Conservation (phyloP, 2,113 vertebrate genomes). For the Stomatorhinus ivindoensis region DNA sequence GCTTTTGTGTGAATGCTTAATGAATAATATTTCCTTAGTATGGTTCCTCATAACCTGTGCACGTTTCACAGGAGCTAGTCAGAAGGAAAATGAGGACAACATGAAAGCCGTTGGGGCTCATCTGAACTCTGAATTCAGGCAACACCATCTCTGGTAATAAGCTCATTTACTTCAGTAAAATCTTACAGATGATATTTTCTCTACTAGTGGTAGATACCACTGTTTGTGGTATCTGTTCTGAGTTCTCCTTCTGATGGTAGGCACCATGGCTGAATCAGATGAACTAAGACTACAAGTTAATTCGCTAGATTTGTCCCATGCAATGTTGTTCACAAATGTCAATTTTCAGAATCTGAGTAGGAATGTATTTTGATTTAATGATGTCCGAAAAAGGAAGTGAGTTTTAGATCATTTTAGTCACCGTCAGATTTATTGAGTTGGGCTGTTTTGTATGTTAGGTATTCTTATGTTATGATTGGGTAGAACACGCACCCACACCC, state of each 20-base stretch:
- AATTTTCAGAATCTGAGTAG: background rate
- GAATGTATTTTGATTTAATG: background rate
- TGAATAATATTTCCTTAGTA: background rate
- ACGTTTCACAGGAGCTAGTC: background rate
- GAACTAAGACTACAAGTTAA: background rate
- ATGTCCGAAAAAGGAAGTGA: background rate
- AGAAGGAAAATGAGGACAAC: background rate
- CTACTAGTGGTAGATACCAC: background rate
- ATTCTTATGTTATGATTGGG: background rate
- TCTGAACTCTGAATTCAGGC: background rate
- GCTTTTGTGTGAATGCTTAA: background rate
- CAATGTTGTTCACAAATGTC: background rate
- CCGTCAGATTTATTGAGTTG: background rate
- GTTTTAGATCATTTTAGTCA: background rate
- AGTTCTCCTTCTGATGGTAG: background rate
- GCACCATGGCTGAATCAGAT: background rate
- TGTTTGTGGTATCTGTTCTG: background rate
- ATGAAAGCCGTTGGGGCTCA: background rate
- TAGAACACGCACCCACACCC: slow-evolving; percentile 36
- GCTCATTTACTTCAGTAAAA: slow-evolving; percentile 19
- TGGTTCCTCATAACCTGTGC: background rate
- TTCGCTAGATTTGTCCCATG: background rate
- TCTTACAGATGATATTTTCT: slow-evolving; percentile 20
- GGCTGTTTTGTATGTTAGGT: background rate
- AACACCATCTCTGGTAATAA: slow-evolving; percentile 19